Percentiles rank a stretch among this genome's conserved stretches.
Evolutionary conservation across 2,797 vertebrate genomes (phyloP).

Genomic region (Xiphophorus birchmanni): DNA sequence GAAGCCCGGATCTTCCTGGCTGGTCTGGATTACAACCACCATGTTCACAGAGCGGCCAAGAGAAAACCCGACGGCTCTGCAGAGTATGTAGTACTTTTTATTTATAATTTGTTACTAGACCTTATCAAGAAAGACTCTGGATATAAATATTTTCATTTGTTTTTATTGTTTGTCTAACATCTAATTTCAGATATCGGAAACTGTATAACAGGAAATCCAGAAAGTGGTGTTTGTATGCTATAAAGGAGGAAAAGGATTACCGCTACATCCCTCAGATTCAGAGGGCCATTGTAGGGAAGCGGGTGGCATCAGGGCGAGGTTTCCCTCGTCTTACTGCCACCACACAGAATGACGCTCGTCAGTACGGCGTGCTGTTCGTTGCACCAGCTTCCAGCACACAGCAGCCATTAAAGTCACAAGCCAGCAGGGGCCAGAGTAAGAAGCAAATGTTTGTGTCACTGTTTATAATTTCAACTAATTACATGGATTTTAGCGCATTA

Average conservation of each 20-base stretch:
- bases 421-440: not conserved
- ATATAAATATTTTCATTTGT: too few species aligned
- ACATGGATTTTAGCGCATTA: not conserved
- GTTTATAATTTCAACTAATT: too few species aligned
- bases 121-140: not conserved
- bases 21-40: not conserved
- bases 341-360: not conserved
- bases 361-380: not conserved
- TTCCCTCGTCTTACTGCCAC: not conserved
- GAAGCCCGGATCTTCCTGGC: not conserved
- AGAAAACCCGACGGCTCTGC: not conserved
- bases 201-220: not conserved
- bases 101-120: too few species aligned
- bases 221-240: not conserved
- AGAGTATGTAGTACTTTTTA: not conserved
- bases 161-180: not conserved
- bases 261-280: not conserved
- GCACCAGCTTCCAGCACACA: not conserved
- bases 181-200: not conserved
- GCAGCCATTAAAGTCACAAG: not conserved
- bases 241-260: not conserved
- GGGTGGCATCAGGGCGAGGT: not conserved
- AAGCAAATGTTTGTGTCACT: not conserved
- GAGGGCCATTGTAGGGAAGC: not conserved
- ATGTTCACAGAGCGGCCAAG: not conserved